Percentiles rank a stretch among this genome's conserved stretches.
Evolutionary conservation across 2,113 vertebrate species (phyloP).

Genomic region (Tachysurus vachellii): DNA sequence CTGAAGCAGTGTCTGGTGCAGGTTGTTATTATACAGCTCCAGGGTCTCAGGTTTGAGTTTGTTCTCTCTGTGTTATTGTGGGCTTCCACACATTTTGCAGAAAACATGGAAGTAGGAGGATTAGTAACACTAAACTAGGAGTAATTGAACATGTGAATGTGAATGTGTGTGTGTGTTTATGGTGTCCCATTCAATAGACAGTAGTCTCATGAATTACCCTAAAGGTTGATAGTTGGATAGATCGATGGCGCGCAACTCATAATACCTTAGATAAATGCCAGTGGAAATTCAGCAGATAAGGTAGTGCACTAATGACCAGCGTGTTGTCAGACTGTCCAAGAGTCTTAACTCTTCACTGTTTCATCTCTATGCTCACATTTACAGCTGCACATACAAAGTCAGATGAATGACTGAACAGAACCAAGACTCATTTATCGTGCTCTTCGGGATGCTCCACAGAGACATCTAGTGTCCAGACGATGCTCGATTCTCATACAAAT

Average conservation of each 20-base stretch:
- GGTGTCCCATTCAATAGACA: no score
- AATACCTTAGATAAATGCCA: not conserved
- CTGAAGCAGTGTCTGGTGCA: no score
- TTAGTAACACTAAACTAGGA: no score
- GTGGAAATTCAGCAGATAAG: not conserved
- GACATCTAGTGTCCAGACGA: conserved; percentile 18
- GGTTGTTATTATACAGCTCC: no score
- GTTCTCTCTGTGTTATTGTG: no score
- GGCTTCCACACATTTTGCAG: no score
- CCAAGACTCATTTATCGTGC: no score
- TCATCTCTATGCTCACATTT: not conserved
- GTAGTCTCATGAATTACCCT: not conserved
- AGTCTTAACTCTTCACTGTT: not conserved
- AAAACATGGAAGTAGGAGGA: no score
- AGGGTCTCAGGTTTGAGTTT: no score
- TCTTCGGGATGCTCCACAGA: conserved; percentile 11
- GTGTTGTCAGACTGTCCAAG: not conserved
- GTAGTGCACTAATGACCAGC: not conserved
- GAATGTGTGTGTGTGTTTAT: no score
- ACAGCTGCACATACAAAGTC: not conserved
- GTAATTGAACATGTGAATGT: no score
- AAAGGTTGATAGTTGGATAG: not conserved
- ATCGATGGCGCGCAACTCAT: not conserved
- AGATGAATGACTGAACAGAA: not conserved
- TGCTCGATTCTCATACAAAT: conserved; percentile 49